Percentiles rank a stretch among this genome's conserved stretches.
Evolutionary conservation across 2,113 vertebrate species (phyloP).

Genomic region (Lichenostomus cassidix): DNA sequence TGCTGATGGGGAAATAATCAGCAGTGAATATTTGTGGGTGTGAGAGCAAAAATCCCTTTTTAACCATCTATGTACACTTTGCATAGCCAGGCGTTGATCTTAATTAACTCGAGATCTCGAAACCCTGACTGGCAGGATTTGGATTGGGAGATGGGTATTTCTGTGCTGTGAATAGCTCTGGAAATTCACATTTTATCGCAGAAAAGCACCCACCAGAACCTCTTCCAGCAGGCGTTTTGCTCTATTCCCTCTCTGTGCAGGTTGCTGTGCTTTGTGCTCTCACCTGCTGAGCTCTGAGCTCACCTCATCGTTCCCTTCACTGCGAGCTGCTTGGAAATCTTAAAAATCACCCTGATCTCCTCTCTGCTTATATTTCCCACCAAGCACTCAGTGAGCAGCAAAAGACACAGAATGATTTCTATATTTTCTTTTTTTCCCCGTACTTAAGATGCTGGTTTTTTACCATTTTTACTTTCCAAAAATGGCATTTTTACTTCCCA

Average conservation of each 20-base stretch:
- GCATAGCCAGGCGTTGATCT: not conserved
- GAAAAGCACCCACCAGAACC: not conserved
- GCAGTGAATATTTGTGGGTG: not conserved
- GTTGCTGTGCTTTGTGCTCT: not conserved
- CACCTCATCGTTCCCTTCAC: rapidly evolving
- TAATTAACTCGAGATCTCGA: not conserved
- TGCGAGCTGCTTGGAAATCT: not conserved
- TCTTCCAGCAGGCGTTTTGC: rapidly evolving
- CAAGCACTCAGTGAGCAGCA: not conserved
- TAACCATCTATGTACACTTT: not conserved
- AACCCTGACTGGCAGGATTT: not conserved
- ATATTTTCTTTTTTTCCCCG: rapidly evolving
- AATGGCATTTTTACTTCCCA: not conserved
- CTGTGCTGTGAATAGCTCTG: not conserved
- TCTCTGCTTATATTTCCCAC: not conserved
- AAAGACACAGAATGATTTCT: not conserved
- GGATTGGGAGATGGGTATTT: not conserved
- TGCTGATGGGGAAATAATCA: not conserved
- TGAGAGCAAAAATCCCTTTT: not conserved
- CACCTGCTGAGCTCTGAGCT: not conserved
- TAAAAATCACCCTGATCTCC: not conserved
- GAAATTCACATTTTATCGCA: not conserved
- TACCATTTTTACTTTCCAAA: not conserved
- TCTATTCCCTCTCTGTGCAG: not conserved
- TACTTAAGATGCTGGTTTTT: not conserved